These are phyloP conservation scores for Rhinolophus sinicus DNA, from an alignment of 2,113 vertebrate species.

Conservation along the genomic window DNA sequence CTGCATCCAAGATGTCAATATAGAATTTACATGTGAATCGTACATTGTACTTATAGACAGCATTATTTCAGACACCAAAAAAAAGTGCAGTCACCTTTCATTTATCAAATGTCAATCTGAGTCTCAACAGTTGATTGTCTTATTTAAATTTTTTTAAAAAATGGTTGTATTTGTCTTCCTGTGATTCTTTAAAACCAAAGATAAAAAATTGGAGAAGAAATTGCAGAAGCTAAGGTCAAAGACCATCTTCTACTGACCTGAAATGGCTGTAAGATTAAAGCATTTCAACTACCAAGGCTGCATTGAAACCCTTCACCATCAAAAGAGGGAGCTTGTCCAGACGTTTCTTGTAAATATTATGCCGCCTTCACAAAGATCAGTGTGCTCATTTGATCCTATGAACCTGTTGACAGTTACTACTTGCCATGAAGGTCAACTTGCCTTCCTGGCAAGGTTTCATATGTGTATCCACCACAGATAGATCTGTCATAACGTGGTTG, in stretches of 20 bases:
- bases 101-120: not conserved
- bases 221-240: not conserved
- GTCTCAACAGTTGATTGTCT: not conserved
- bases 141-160: constrained; percentile 39
- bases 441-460: not conserved
- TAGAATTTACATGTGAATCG: not conserved
- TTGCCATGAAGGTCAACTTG: not conserved
- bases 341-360: not conserved
- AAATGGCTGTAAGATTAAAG: not conserved
- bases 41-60: not conserved
- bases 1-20: not conserved
- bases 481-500: not conserved
- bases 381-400: constrained; percentile 5
- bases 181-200: constrained; percentile 30
- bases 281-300: not conserved
- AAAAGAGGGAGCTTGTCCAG: not conserved
- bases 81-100: not conserved
- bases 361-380: not conserved
- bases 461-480: not conserved
- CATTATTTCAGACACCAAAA: not conserved
- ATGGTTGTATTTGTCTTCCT: not conserved
- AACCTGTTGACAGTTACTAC: not conserved
- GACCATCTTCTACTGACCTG: not conserved
- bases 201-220: not conserved
- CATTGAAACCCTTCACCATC: not conserved